Conservation (phyloP, 2,888 invertebrate species). For the Drosophila nigricruria region DNA sequence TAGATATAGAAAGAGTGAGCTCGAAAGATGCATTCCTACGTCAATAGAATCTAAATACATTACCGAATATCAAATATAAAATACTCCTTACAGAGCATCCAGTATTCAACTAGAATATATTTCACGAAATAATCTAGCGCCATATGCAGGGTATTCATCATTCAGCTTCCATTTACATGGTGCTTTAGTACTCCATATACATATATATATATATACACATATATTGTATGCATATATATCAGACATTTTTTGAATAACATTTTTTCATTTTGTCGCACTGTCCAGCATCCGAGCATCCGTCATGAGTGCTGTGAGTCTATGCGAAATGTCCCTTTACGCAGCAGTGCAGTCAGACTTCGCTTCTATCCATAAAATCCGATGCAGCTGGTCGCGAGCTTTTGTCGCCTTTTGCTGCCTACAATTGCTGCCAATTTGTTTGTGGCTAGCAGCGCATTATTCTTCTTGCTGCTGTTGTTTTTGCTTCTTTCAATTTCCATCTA, state of each 20-base stretch:
- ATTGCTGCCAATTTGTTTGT: conserved; percentile 80
- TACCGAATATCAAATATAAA: neutral
- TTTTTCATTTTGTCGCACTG: conserved; percentile 6
- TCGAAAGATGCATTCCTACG: no score
- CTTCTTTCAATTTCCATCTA: conserved; percentile 56
- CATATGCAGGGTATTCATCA: conserved; percentile 13
- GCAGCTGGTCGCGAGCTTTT: conserved; percentile 61
- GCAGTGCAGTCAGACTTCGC: neutral
- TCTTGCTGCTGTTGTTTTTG: conserved; percentile 24
- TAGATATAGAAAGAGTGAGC: neutral
- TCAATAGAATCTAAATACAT: no score
- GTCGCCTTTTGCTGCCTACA: conserved; percentile 74
- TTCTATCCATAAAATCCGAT: conserved; percentile 30
- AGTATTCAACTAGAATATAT: neutral
- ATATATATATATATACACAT: conserved; percentile 3
- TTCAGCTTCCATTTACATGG: conserved; percentile 29
- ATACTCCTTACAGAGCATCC: neutral
- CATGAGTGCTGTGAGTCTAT: conserved; percentile 22
- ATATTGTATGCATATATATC: conserved; percentile 32
- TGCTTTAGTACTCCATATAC: neutral
- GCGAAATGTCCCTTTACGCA: conserved; percentile 19
- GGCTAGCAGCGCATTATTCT: conserved; percentile 57
- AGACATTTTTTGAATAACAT: conserved; percentile 34
- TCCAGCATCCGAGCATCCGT: conserved; percentile 26
- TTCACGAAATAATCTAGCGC: neutral